Conservation (phyloP, 2,797 vertebrate species). For the Poecilia wingei region DNA sequence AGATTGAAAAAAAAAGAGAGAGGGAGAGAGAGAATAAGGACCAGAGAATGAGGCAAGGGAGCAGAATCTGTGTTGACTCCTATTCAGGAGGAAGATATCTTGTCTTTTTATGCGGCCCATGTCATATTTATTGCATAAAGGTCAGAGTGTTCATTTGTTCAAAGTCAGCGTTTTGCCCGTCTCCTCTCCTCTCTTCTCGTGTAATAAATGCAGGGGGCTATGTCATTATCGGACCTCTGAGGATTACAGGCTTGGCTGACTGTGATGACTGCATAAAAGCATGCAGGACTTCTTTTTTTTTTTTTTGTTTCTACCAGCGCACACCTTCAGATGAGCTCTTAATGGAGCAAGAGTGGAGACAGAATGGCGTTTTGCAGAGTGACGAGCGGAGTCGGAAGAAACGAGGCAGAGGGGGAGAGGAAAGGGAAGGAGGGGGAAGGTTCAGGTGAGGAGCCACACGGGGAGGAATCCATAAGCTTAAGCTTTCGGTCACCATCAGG, state of each 20-base stretch:
- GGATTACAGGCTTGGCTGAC: conserved; percentile 86
- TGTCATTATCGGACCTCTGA: conserved; percentile 86
- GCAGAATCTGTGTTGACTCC: conserved; percentile 86
- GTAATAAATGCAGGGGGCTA: conserved; percentile 87
- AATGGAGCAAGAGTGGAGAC: conserved; percentile 59
- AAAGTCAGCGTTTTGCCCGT: conserved; percentile 87
- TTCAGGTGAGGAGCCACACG: conserved; percentile 37
- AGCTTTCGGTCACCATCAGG: conserved; percentile 21
- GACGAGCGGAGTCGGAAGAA: conserved; percentile 12
- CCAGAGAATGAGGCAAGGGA: conserved; percentile 75
- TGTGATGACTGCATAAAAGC: conserved; percentile 87
- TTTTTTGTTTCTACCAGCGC: conserved; percentile 79
- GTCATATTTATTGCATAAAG: conserved; percentile 95
- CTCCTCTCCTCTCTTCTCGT: conserved; percentile 75
- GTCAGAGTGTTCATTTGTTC: conserved; percentile 90
- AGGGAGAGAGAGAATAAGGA: conserved; percentile 2
- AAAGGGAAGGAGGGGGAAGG: not conserved
- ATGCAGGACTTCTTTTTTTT: conserved; percentile 66
- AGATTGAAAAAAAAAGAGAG: not conserved
- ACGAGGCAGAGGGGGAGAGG: not conserved
- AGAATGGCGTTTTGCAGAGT: conserved; percentile 65
- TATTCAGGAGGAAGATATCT: conserved; percentile 92
- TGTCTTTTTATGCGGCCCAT: conserved; percentile 89
- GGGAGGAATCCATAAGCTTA: conserved; percentile 27
- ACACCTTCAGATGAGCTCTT: conserved; percentile 78